Evolutionary conservation across 2,888 invertebrate genomes (phyloP), one percentile per base, ranked within the genome.

Genomic region (Mythimna ferrago): DNA sequence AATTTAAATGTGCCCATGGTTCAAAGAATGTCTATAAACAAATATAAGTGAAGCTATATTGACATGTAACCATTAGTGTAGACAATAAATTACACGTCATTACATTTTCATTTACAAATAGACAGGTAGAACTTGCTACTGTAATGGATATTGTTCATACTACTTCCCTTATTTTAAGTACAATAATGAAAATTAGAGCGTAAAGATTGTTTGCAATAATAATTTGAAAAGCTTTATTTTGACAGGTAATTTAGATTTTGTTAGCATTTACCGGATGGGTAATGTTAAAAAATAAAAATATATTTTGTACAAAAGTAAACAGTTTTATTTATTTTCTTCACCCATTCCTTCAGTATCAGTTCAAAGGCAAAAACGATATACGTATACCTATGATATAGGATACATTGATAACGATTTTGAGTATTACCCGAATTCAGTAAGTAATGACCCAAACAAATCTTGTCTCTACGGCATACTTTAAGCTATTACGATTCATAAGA

Each of bases 271-370:
- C 82, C 79, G 54, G 38, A 71, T 60, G 72, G 85, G 82, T 80
- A 82, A 85, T 86, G 87, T 87, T 87, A 85, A 84, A 85, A 86
- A 87, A 86, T 87, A 87, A 86, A 87, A 82, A 85, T 87, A 87
- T 87, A 87, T 87, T 87, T 87, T 87, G 72, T 86, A 86, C 82
- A 85, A 72, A 80, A 32, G 11, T 21, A 9, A 9, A n/a, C 19
- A 11, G 66, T 83, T 80, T 83, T 70, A 71, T 77, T 82, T 57
- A 38, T 10, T 53, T 9, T 19, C n/a, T 2, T 9, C 51, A 19
- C 16, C 35, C 6, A n/a, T n/a, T 51, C 51, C 51, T 7, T 19
- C 19, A 19, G 48, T 51, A 51, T 19, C 7, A 51, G 0, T 5
- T 16, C 6, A 14, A 48, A 16, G 11, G 5, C 14, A 48, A 48